Conservation (phyloP, 2,888 invertebrate genomes). For the Tribolium freemani region DNA sequence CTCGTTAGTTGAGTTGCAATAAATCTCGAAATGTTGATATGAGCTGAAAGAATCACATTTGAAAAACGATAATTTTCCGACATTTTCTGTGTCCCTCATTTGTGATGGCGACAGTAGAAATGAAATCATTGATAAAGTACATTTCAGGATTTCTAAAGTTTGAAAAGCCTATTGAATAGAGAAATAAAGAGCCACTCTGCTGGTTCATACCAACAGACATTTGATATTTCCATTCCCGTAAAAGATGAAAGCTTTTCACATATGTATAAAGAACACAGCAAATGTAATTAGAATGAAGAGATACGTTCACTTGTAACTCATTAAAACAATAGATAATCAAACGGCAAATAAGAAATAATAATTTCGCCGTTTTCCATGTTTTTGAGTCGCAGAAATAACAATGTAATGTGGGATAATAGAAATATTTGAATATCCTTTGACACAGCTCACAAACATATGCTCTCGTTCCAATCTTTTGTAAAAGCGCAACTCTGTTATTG, state of each 20-base stretch:
- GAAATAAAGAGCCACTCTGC: conserved; percentile 3
- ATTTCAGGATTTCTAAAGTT: conserved; percentile 14
- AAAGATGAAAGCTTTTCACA: conserved; percentile 17
- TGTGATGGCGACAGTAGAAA: conserved; percentile 2
- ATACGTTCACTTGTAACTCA: neutral
- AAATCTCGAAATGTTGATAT: neutral
- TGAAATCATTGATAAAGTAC: conserved; percentile 17
- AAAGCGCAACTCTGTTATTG: neutral
- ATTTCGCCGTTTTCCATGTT: too few species aligned
- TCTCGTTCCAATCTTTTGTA: neutral
- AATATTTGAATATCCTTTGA: conserved; percentile 1
- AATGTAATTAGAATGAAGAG: conserved; percentile 11
- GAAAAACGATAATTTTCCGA: neutral
- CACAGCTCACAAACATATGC: conserved; percentile 8
- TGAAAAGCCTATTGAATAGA: conserved; percentile 21
- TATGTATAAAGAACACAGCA: neutral
- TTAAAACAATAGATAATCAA: neutral
- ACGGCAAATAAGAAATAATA: too few species aligned
- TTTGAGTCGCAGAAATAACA: too few species aligned
- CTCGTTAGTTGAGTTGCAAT: too few species aligned
- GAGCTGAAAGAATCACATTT: neutral
- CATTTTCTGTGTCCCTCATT: neutral
- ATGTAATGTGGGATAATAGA: neutral
- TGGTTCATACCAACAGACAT: conserved; percentile 24
- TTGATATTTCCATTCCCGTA: conserved; percentile 21